Base-by-base conservation (phyloP, 2,797 vertebrate species). In the Enteromius viviparus region DNA sequence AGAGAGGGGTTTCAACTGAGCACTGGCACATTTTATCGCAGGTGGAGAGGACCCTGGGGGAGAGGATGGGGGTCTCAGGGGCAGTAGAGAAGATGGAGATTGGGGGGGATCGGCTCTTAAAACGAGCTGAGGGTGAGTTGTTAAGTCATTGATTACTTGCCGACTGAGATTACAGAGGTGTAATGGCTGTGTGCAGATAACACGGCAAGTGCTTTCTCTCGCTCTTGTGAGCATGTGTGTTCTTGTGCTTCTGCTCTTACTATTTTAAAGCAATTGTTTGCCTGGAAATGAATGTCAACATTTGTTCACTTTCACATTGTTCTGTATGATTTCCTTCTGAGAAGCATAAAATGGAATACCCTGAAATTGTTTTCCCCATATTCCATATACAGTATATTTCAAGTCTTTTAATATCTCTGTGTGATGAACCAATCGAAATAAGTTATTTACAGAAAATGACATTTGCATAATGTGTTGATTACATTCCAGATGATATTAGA, bases 81-180 rank as follows among this genome's bases (percentile, higher is more conserved):
- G 42, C 37, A 37, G 75, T 70, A 81, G 60, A 86, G 84, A 70
- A 80, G 87, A 84, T 64, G 71, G 78, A 75, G 75, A 86, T 86
- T 87, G 80, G 81, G 84, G 82, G 78, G 78, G 86, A 83, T 79
- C 76, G 84, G 76, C 49, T 81, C 82, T 75, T 78, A 76, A 80
- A 85, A 85, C 69, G 80, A 82, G 86, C 26, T 75, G 72, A 83
- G 80, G 49, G 81, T 85, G 74, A 86, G 80, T 81, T 84, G 82
- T 89, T 83, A 86, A 87, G 86, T 82, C 88, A 88, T 87, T 89
- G 87, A 88, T 88, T 88, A 88, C 84, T 87, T 88, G 87, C 87
- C 84, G 71, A 66, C 79, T 84, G 84, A 88, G 86, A 83, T 88
- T 88, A 85, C 84, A 86, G 80, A 77, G 86, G 71, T 78, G 58